Conservation (phyloP, 1,140 invertebrate genomes). For the Oscheius sp. region DNA sequence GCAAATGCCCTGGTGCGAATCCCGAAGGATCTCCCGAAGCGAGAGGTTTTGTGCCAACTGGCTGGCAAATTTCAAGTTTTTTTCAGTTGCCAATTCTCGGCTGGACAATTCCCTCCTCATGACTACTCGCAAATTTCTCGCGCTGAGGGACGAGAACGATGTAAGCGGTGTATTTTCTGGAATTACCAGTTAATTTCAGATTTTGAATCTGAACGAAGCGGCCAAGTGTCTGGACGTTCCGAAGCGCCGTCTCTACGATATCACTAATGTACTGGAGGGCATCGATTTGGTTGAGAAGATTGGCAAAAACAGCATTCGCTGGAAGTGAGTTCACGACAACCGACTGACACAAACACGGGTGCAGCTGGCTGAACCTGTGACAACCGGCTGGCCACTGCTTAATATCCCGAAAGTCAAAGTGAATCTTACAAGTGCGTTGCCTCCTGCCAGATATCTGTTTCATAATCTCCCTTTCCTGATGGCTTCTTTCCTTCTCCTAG, state of each 20-base stretch:
- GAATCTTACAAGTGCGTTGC: background rate
- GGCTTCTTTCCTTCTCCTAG: too few relatives aligned
- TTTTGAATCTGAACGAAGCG: constrained; percentile 60
- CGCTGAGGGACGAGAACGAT: constrained; percentile 45
- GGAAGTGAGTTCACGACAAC: constrained; percentile 52
- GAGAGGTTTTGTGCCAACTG: background rate
- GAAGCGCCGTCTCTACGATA: constrained; percentile 66
- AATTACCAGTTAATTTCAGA: constrained; percentile 33
- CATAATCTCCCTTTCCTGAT: too few relatives aligned
- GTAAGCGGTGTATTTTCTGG: constrained; percentile 21
- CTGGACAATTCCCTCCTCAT: constrained; percentile 51
- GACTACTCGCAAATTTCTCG: constrained; percentile 54
- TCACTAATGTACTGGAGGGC: constrained; percentile 67
- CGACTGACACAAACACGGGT: constrained; percentile 6
- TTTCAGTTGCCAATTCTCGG: constrained; percentile 12
- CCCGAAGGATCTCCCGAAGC: background rate
- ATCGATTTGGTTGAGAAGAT: constrained; percentile 67
- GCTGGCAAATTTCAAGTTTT: background rate
- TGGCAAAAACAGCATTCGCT: constrained; percentile 64
- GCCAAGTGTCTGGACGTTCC: constrained; percentile 51
- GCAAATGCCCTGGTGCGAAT: background rate
- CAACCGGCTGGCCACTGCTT: background rate
- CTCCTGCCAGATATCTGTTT: background rate
- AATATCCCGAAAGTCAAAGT: background rate
- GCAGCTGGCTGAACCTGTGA: background rate